Percentiles rank a stretch among this genome's conserved stretches.
Conservation (phyloP, 2,113 vertebrate genomes). For the Charadrius vociferus region DNA sequence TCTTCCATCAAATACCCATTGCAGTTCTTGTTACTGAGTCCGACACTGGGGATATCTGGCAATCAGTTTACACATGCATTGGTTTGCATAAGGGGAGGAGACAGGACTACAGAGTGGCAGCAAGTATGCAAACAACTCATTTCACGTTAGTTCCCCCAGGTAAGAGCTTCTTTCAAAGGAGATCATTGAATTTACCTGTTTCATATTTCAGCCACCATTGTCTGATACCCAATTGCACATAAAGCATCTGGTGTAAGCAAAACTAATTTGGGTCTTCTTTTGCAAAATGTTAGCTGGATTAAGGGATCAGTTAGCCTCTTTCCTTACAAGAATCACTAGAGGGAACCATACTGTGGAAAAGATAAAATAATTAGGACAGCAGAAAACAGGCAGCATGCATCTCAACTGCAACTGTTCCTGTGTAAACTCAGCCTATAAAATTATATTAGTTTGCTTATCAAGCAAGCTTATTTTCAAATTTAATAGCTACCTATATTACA, state of each 20-base stretch:
- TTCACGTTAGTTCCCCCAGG: constrained; percentile 17
- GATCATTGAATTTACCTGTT: constrained; percentile 59
- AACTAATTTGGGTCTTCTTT: constrained; percentile 83
- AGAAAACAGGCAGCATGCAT: constrained; percentile 39
- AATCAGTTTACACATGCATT: neutral
- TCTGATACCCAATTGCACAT: constrained; percentile 75
- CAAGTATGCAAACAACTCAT: constrained; percentile 24
- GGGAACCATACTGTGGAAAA: constrained; percentile 72
- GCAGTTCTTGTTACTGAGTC: constrained; percentile 8
- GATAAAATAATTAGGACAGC: constrained; percentile 76
- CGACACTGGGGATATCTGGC: constrained; percentile 20
- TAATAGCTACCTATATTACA: constrained; percentile 8
- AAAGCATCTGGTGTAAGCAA: constrained; percentile 82
- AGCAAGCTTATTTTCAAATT: constrained; percentile 32
- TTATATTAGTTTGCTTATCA: constrained; percentile 28
- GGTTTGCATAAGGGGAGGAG: constrained; percentile 41
- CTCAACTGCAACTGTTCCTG: constrained; percentile 53
- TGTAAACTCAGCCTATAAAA: constrained; percentile 55
- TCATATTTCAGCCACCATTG: constrained; percentile 66
- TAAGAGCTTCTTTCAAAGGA: constrained; percentile 50
- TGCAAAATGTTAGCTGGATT: constrained; percentile 82
- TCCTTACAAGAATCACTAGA: constrained; percentile 81
- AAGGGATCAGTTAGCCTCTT: constrained; percentile 81
- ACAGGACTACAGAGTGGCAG: neutral
- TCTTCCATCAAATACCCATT: constrained; percentile 39